These are phyloP conservation scores for Holothuria glaberrima DNA, from an alignment of 35 echinoderm and acorn worm species.

Conservation along the genomic window DNA sequence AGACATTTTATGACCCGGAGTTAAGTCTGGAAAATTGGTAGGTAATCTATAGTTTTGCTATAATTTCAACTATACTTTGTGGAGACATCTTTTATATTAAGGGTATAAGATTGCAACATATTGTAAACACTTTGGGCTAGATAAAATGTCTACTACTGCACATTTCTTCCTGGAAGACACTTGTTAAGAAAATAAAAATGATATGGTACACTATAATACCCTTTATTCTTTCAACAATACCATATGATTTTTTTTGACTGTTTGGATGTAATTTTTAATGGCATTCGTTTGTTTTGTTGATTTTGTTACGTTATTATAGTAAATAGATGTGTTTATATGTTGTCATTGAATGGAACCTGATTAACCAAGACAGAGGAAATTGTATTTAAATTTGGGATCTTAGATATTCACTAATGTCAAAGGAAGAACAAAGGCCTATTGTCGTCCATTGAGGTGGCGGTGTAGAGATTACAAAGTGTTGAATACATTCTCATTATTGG, in stretches of 20 bases:
- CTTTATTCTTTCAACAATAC: constrained; percentile 61
- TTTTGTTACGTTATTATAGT: constrained; percentile 28
- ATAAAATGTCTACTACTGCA: background rate
- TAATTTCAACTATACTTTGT: too few species aligned
- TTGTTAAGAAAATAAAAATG: background rate
- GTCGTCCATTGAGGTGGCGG: constrained; percentile 53
- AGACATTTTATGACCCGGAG: too few species aligned
- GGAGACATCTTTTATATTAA: too few species aligned
- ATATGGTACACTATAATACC: constrained; percentile 49
- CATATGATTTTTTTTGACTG: constrained; percentile 41
- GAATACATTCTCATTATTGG: background rate
- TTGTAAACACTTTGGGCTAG: too few species aligned
- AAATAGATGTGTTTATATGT: constrained; percentile 38
- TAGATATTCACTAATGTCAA: constrained; percentile 16
- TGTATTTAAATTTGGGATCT: constrained; percentile 52
- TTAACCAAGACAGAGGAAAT: constrained; percentile 20
- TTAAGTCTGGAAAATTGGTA: too few species aligned
- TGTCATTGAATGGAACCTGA: constrained; percentile 7
- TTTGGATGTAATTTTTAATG: constrained; percentile 47
- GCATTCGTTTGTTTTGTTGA: constrained; percentile 19
- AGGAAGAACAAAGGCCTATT: constrained; percentile 51
- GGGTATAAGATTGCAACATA: too few species aligned
- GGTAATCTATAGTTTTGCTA: too few species aligned
- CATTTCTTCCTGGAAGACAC: background rate
- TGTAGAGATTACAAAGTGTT: constrained; percentile 57